Percentiles rank a stretch among this genome's conserved stretches.
Evolutionary conservation across 2,797 vertebrate species (phyloP).

Genomic region (Ispidina lecontei): DNA sequence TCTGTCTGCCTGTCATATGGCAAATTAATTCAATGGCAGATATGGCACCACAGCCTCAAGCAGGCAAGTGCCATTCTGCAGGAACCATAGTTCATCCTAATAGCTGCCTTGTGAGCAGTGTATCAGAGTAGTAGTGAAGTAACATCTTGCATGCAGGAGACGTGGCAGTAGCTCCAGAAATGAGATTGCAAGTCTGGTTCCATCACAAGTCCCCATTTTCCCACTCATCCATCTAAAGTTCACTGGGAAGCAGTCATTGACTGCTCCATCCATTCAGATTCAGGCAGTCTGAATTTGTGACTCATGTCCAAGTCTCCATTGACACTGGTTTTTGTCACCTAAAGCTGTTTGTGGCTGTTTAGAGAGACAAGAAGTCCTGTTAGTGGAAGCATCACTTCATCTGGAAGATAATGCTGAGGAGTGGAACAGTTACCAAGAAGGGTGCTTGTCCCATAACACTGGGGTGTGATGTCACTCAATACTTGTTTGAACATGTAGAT

Average conservation of each 20-base stretch:
- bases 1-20: slow-evolving; percentile 1
- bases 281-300: background rate
- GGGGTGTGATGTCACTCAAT: background rate
- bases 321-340: background rate
- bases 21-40: slow-evolving; percentile 23
- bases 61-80: background rate
- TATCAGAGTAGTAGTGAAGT: background rate
- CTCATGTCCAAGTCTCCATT: background rate
- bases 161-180: background rate
- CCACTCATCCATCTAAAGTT: background rate
- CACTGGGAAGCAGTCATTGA: background rate
- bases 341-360: background rate
- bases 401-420: background rate
- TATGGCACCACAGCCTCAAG: background rate
- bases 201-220: background rate
- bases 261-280: background rate
- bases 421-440: background rate
- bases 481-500: background rate
- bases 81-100: background rate
- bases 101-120: background rate
- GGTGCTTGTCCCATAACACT: background rate
- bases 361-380: background rate
- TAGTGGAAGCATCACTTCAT: background rate
- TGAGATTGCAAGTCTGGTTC: background rate
- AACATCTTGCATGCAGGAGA: background rate